These are phyloP conservation scores for Nixonia krombeini DNA, from an alignment of 1,140 invertebrate species.

Conservation along the genomic window DNA sequence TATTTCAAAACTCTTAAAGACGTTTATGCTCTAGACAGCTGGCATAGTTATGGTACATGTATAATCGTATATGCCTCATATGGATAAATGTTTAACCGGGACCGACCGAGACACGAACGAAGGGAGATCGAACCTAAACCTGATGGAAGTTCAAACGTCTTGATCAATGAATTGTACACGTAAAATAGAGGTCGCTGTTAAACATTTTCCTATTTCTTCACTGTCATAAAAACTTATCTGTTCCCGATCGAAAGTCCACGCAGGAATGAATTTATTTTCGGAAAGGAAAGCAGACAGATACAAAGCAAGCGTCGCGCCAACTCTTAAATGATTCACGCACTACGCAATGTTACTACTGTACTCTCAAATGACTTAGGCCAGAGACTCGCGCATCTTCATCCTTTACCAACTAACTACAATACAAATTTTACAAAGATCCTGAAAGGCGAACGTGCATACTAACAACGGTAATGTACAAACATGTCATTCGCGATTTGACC, in stretches of 20 bases:
- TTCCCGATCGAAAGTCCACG: slow-evolving; percentile 1
- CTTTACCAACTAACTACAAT: slow-evolving; percentile 13
- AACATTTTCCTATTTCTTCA: too few relatives aligned
- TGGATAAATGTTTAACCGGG: too few relatives aligned
- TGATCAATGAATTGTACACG: too few relatives aligned
- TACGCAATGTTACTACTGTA: slow-evolving; percentile 8
- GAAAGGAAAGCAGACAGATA: not conserved
- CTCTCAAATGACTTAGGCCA: slow-evolving; percentile 12
- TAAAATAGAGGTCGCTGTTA: too few relatives aligned
- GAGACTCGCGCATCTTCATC: slow-evolving; percentile 6
- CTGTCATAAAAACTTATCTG: not conserved
- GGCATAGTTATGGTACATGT: slow-evolving; percentile 41
- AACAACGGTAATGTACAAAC: slow-evolving; percentile 24
- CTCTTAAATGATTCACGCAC: slow-evolving; percentile 1
- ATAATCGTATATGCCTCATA: too few relatives aligned
- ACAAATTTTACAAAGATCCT: slow-evolving; percentile 17
- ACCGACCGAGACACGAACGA: too few relatives aligned
- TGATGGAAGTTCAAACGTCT: too few relatives aligned
- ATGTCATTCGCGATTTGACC: too few relatives aligned
- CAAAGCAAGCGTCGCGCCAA: not conserved
- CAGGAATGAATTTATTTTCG: not conserved
- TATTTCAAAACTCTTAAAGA: slow-evolving; percentile 31
- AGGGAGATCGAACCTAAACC: too few relatives aligned
- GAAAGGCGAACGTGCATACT: slow-evolving; percentile 11
- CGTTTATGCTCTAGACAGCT: slow-evolving; percentile 38